A percentile compares a stretch with the other conserved stretches of the same genome.
Evolutionary conservation across 2,888 invertebrate genomes (phyloP).

Genomic region (Diploptera punctata): DNA sequence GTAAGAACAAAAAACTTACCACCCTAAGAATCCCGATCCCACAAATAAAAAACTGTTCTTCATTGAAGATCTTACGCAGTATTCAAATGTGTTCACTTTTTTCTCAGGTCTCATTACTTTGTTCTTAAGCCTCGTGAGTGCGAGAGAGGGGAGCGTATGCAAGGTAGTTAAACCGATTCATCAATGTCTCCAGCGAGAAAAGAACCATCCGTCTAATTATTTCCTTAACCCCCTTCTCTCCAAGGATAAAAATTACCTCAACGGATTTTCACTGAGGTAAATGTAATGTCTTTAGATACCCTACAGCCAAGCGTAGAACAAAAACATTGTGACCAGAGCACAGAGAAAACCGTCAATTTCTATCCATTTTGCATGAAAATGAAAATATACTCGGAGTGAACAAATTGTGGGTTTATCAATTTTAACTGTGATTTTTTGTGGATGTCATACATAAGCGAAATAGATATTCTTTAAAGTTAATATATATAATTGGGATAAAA

Average conservation of each 20-base stretch:
- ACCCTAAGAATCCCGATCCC: not conserved
- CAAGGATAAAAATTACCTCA: constrained; percentile 31
- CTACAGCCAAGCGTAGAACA: constrained; percentile 18
- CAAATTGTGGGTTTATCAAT: no score
- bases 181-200: constrained; percentile 31
- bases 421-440: no score
- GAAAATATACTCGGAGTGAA: no score
- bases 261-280: constrained; percentile 25
- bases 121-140: constrained; percentile 14
- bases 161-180: constrained; percentile 30
- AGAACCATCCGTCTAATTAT: constrained; percentile 34
- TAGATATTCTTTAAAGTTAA: no score
- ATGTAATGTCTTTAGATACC: constrained; percentile 24
- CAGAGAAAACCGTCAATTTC: constrained; percentile 21
- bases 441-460: no score
- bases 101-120: constrained; percentile 3
- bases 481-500: no score
- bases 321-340: constrained; percentile 17
- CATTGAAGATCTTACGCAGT: not conserved
- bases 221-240: constrained; percentile 26
- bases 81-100: constrained; percentile 18
- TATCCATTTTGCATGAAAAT: not conserved
- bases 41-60: not conserved
- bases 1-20: not conserved
- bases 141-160: constrained; percentile 4